phyloP scores from a whole-genome alignment of 2,888 invertebrate species.

The Prenolepis imparis region DNA sequence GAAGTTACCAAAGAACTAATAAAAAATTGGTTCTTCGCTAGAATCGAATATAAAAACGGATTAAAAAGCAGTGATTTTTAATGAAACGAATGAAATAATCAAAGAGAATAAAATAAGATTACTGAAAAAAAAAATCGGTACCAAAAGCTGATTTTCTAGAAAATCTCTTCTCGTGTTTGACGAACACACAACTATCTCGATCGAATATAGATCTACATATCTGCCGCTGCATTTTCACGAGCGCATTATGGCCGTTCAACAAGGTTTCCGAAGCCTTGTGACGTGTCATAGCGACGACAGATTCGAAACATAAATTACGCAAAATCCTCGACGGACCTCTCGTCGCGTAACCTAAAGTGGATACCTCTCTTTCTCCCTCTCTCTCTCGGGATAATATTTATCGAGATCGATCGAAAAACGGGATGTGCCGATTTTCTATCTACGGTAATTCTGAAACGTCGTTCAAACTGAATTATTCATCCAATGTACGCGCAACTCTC shows the following conservation, averaged over 20 bases:
- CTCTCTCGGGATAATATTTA: constrained; percentile 58
- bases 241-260: constrained; percentile 63
- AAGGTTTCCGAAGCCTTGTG: constrained; percentile 59
- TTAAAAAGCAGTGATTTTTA: not conserved
- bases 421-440: constrained; percentile 7
- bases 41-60: not conserved
- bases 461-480: constrained; percentile 51
- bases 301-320: constrained; percentile 68
- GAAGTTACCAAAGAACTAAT: not conserved
- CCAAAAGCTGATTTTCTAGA: not conserved
- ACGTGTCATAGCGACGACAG: constrained; percentile 62
- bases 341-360: constrained; percentile 49
- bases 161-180: constrained; percentile 31
- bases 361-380: not conserved
- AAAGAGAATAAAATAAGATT: not conserved
- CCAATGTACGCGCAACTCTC: constrained; percentile 45
- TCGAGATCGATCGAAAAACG: constrained; percentile 53
- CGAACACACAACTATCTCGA: constrained; percentile 49
- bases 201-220: constrained; percentile 40
- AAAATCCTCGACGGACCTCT: constrained; percentile 64
- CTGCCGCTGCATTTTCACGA: constrained; percentile 13
- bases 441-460: constrained; percentile 31
- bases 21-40: not conserved
- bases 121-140: not conserved
- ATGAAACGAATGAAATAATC: not conserved